Conservation (phyloP, 2,888 invertebrate genomes). For the Julus scanicus region DNA sequence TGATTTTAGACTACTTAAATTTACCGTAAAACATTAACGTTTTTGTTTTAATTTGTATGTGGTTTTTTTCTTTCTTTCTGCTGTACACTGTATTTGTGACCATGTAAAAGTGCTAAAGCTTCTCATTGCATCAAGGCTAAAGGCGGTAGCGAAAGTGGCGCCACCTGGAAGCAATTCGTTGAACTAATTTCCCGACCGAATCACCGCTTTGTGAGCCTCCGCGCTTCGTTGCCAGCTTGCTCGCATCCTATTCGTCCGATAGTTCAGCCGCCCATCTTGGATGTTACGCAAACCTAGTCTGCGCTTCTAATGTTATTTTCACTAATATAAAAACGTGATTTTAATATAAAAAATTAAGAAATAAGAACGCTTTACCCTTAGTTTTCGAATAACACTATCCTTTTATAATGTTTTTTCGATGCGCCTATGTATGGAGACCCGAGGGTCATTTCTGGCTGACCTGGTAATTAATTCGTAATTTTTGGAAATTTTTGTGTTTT, state of each 20-base stretch:
- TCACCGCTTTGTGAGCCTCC: slow-evolving; percentile 10
- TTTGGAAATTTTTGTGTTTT: not conserved
- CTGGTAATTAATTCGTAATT: not conserved
- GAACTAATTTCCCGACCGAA: not conserved
- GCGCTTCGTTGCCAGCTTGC: not conserved
- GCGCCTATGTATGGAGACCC: not conserved
- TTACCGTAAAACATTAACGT: too few relatives aligned
- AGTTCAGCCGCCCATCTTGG: slow-evolving; percentile 7
- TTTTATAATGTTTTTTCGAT: not conserved
- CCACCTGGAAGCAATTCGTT: not conserved
- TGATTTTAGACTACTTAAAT: too few relatives aligned
- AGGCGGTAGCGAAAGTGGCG: not conserved
- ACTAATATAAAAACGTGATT: not conserved
- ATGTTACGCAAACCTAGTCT: not conserved
- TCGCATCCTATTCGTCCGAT: not conserved
- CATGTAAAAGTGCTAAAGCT: not conserved
- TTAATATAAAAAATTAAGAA: not conserved
- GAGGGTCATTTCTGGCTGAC: not conserved
- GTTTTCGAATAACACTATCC: not conserved
- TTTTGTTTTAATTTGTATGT: too few relatives aligned
- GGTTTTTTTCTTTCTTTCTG: too few relatives aligned
- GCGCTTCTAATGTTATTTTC: not conserved
- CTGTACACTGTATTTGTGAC: not conserved
- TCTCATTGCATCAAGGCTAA: not conserved
- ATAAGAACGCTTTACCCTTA: not conserved